Evolutionary conservation across 37 sponge, comb jelly and placozoan genomes (phyloP), one percentile per base, ranked within the genome.

Genomic region (Agelas oroides): DNA sequence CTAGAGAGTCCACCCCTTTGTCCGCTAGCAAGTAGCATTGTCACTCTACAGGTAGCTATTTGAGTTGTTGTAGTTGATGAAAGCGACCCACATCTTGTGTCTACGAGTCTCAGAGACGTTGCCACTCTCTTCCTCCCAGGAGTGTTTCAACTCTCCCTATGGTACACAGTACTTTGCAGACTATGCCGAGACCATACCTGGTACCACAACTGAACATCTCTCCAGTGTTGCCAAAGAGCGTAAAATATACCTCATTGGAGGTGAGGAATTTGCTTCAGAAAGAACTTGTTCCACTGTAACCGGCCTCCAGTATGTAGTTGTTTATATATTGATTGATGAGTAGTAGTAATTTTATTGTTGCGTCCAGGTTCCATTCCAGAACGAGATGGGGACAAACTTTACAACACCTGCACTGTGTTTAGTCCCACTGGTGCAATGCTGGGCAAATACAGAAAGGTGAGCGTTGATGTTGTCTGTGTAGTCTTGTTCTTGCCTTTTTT

Each of bases 81-180:
- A n/a, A n/a, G n/a, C n/a, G n/a, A n/a, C n/a, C n/a, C n/a, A n/a
- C n/a, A n/a, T n/a, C n/a, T n/a, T n/a, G n/a, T n/a, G n/a, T n/a
- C n/a, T n/a, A n/a, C n/a, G n/a, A n/a, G n/a, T n/a, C n/a, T n/a
- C n/a, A n/a, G n/a, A n/a, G n/a, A n/a, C n/a, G n/a, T n/a, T n/a
- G n/a, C 46, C 8, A 8, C 46, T 46, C 46, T 46, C 46, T 46
- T 3, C 46, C 46, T 46, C 46, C 16, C 79, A 95, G 96, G 99
- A 99, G 53, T 99, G 99, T 68, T 99, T 99, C 88, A 96, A 99
- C 70, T 90, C 77, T 65, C 99, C 99, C 0, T 99, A 99, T 73
- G 97, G 97, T 0, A 92, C 87, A 18, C 70, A 90, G 54, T 91
- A 93, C 61, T 99, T 99, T 77, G 76, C 87, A 25, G 89, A 85